Evolutionary conservation across 2,113 vertebrate genomes (phyloP), one percentile per base, ranked within the genome.

Genomic region (Xiphophorus couchianus): DNA sequence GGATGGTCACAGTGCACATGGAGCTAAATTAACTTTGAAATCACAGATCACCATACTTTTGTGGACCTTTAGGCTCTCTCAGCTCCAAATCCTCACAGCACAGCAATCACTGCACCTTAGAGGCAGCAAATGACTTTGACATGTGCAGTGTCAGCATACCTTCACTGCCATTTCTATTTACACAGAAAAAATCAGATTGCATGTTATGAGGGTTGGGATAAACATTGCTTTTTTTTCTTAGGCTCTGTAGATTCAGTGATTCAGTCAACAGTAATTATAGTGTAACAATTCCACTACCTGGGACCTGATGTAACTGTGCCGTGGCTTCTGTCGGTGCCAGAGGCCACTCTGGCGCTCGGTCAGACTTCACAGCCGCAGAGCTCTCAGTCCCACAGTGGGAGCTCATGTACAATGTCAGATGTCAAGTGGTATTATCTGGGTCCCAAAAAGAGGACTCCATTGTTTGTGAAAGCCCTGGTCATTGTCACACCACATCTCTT

Each of bases 401-500:
- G 82, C 74, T 93, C 83, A 90, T 90, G 87, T 87, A 83, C 84
- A 62, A 77, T 93, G 91, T 92, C 92, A 94, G 92, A 89, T 93
- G 93, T 93, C 92, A 90, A 89, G 84, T 85, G 73, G 71, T 84
- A 88, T 94, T 92, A 92, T 76, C 62, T 66, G 1, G 74, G 78
- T 63, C 78, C 60, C 54, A 4, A 78, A 84, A 87, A 87, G 68
- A 89, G 75, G 81, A 84, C 63, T 86, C 78, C 82, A 87, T 90
- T 84, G 86, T 85, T 90, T 88, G 74, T 88, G 89, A 93, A 91
- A 87, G 83, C 80, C 85, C 82, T 44, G 61, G 83, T 89, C 83
- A 89, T 90, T 92, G 91, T 90, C 89, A 87, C 86, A 75, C 78
- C 76, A 66, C 84, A 91, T 90, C 71, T 89, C 83, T 88, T 69